Evolutionary conservation across 2,797 vertebrate genomes (phyloP), one percentile per base, ranked within the genome.

Genomic region (Octomys mimax): DNA sequence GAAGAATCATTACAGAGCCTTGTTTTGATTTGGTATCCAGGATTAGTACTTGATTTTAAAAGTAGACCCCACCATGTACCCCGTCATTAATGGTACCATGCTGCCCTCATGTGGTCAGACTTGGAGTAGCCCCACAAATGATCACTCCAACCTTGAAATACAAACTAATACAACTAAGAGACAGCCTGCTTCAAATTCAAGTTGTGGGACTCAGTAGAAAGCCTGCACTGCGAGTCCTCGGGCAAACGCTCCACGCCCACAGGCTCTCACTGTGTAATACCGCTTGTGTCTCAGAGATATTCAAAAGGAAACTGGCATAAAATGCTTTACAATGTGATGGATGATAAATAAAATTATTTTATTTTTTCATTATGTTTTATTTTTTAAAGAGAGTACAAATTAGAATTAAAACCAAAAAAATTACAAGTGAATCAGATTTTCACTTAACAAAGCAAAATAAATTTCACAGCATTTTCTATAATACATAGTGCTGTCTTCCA

Each of bases 81-180:
- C 46, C 13, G 12, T 92, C 73, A 97, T 94, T 62, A 84, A 75
- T 98, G 95, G 97, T 95, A 78, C 97, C 94, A 96, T 98, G 96
- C 98, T 98, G 98, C 98, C 98, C 98, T 96, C 98, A 13, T 70
- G 98, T 95, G 98, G 96, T 96, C 85, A 93, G 6, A 0, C 1
- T 0, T 46, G 49, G 85, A 81, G 54, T 89, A 42, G 88, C 21
- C 82, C 85, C 3, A 71, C 33, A 79, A 77, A 54, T 28, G 11
- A 24, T 62, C 26, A 8, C 14, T 68, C 16, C 36, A 77, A 46
- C 21, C 42, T 52, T 26, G 16, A 33, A 80, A 59, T 6, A 5
- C 42, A 42, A 42, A 42, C 42, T 5, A 42, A 39, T 39, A 39
- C 12, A 39, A 73, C 68, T 87, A 87, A 71, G 54, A 7, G 5